Evolutionary conservation across 2,888 invertebrate genomes (phyloP).

Genomic region (Drosophila tripunctata): DNA sequence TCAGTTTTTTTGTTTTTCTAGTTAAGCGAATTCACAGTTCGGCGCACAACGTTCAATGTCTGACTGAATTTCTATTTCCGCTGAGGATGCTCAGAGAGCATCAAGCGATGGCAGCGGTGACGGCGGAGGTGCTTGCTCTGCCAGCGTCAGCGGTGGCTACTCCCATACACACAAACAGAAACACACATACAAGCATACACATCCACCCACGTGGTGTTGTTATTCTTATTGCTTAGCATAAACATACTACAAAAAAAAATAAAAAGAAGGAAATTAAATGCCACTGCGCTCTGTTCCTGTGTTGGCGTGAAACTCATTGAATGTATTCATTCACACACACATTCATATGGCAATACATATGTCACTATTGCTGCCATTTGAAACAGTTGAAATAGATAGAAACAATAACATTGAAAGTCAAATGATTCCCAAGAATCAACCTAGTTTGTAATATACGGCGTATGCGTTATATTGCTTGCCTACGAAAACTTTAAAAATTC

Average conservation of each 20-base stretch:
- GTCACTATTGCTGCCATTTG: conserved; percentile 30
- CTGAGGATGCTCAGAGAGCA: conserved; percentile 60
- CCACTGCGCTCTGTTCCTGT: conserved; percentile 38
- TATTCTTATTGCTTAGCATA: conserved; percentile 58
- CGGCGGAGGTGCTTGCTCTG: conserved; percentile 17
- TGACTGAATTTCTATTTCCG: conserved; percentile 73
- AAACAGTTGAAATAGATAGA: conserved; percentile 17
- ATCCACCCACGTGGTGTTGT: conserved; percentile 37
- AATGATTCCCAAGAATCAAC: conserved; percentile 4
- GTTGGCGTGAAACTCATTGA: conserved; percentile 8
- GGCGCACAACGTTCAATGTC: conserved; percentile 63
- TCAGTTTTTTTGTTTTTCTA: no score
- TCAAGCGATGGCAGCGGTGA: conserved; percentile 20
- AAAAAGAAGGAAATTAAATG: conserved; percentile 47
- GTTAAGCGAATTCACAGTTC: conserved; percentile 51
- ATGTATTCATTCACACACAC: conserved; percentile 12
- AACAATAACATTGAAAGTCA: neutral
- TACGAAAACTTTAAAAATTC: neutral
- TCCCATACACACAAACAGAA: conserved; percentile 27
- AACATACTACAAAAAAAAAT: conserved; percentile 45
- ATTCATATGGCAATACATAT: conserved; percentile 14
- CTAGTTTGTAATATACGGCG: conserved; percentile 11
- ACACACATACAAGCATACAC: conserved; percentile 48
- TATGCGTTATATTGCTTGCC: conserved; percentile 35
- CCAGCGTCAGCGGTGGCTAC: conserved; percentile 17